Conservation (phyloP, 2,797 vertebrate genomes). For the Tauraco hartlaubi region DNA sequence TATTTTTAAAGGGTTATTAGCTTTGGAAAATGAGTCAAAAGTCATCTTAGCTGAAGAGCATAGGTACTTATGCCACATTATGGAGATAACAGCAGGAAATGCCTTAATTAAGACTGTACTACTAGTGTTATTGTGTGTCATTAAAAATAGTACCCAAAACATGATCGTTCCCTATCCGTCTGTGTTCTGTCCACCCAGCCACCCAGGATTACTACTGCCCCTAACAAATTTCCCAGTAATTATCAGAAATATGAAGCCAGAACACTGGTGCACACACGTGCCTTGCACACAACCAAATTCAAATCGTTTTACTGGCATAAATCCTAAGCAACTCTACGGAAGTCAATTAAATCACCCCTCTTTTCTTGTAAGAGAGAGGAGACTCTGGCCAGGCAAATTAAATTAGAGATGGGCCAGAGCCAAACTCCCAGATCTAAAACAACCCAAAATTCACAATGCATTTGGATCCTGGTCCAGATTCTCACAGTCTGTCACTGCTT, state of each 20-base stretch:
- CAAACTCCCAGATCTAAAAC: slow-evolving; percentile 29
- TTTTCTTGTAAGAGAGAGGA: background rate
- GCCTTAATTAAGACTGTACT: background rate
- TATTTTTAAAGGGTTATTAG: slow-evolving; percentile 58
- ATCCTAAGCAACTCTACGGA: background rate
- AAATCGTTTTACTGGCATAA: background rate
- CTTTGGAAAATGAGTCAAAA: slow-evolving; percentile 61
- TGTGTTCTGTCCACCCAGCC: background rate
- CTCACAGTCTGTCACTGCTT: background rate
- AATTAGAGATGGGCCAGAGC: slow-evolving; percentile 44
- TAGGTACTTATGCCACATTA: slow-evolving; percentile 29
- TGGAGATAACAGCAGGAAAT: slow-evolving; percentile 19
- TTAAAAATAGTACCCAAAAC: background rate
- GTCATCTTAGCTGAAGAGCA: slow-evolving; percentile 33
- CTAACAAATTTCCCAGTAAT: background rate
- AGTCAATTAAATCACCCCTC: slow-evolving; percentile 36
- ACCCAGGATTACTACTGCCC: background rate
- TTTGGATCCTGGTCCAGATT: slow-evolving; percentile 22
- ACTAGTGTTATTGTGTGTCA: background rate
- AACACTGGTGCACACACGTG: background rate
- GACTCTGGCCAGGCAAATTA: slow-evolving; percentile 39
- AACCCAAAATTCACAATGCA: background rate
- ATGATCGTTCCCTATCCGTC: background rate
- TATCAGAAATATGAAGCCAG: background rate
- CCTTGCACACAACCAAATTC: background rate